Evolutionary conservation across 2,888 invertebrate species (phyloP).

Genomic region (Amitus sp.): DNA sequence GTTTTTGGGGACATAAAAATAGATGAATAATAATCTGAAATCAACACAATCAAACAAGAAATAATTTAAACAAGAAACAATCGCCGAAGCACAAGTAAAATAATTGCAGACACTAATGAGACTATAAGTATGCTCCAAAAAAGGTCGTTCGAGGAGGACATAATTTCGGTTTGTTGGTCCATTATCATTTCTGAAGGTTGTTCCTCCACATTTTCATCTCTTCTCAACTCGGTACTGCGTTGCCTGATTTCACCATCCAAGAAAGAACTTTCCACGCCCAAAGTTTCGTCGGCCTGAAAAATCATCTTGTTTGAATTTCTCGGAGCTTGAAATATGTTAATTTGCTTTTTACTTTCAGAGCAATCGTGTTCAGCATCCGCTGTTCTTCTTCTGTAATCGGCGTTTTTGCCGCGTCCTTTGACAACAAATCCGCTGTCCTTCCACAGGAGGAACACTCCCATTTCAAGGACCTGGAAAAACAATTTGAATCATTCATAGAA

Average conservation of each 20-base stretch:
- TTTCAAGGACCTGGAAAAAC: slow-evolving; percentile 67
- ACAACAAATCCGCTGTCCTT: slow-evolving; percentile 68
- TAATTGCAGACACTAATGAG: slow-evolving; percentile 65
- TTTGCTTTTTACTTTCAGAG: slow-evolving; percentile 68
- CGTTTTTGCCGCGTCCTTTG: slow-evolving; percentile 59
- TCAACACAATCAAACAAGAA: slow-evolving; percentile 21
- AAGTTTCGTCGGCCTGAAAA: slow-evolving; percentile 53
- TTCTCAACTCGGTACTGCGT: slow-evolving; percentile 45
- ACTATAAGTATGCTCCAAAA: slow-evolving; percentile 67
- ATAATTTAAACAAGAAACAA: slow-evolving; percentile 64
- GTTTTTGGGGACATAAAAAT: no score
- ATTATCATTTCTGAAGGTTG: slow-evolving; percentile 59
- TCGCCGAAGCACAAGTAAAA: slow-evolving; percentile 66
- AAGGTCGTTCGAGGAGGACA: slow-evolving; percentile 66
- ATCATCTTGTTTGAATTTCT: no score
- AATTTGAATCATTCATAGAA: neutral
- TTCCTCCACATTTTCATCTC: slow-evolving; percentile 47
- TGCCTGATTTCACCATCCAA: slow-evolving; percentile 52
- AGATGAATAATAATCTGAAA: no score
- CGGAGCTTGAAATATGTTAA: no score
- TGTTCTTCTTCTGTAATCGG: slow-evolving; percentile 69
- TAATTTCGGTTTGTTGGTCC: slow-evolving; percentile 54
- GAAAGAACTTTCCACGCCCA: slow-evolving; percentile 44
- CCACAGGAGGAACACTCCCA: slow-evolving; percentile 77
- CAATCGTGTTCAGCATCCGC: slow-evolving; percentile 68